phyloP scores from a whole-genome alignment of 2,888 invertebrate species.

The Luperina testacea region DNA sequence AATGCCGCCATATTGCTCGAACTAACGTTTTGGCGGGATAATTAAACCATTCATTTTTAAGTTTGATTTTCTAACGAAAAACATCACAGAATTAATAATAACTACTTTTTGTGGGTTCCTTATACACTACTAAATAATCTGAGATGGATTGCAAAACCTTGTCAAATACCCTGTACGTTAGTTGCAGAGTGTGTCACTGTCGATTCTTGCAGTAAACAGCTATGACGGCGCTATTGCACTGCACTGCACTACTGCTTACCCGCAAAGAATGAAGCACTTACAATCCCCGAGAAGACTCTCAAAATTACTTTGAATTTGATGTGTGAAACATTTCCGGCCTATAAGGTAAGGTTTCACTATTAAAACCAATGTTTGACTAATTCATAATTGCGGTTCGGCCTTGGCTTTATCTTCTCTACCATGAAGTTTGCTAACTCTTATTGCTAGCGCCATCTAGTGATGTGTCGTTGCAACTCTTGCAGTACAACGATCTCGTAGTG shows the following conservation, averaged over 20 bases:
- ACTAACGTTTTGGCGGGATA: no score
- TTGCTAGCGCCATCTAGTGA: slow-evolving; percentile 41
- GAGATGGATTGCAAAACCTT: no score
- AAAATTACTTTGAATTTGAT: slow-evolving; percentile 2
- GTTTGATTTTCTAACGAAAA: no score
- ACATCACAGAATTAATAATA: no score
- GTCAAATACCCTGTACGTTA: no score
- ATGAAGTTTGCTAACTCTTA: slow-evolving; percentile 18
- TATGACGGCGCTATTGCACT: slow-evolving; percentile 3
- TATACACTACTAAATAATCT: no score
- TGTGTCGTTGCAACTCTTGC: slow-evolving; percentile 11
- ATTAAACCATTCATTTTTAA: no score
- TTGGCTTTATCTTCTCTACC: slow-evolving; percentile 42
- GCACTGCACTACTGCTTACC: background rate
- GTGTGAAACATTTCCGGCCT: background rate
- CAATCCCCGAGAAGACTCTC: background rate
- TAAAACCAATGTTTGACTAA: slow-evolving; percentile 21
- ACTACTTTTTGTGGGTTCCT: no score
- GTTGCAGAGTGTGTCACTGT: slow-evolving; percentile 20
- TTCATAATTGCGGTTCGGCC: slow-evolving; percentile 28
- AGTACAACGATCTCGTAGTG: background rate
- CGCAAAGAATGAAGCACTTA: background rate
- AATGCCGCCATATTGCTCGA: no score
- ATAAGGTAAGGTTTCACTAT: slow-evolving; percentile 32
- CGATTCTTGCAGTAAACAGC: background rate